Evolutionary conservation across 2,797 vertebrate species (phyloP).

Genomic region (Fundulus diaphanus): DNA sequence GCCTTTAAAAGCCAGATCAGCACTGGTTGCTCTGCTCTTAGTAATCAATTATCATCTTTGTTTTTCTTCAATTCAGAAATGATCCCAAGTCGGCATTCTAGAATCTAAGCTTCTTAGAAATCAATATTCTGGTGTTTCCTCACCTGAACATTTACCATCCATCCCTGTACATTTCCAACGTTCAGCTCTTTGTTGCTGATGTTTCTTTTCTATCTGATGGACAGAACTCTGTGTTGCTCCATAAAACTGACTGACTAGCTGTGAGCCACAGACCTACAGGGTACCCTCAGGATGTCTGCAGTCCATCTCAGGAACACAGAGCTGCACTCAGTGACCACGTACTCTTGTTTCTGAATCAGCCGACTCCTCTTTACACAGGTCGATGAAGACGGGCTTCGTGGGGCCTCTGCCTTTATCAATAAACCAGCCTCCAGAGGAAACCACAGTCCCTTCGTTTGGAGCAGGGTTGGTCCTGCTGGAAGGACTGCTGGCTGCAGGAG

Average conservation of each 20-base stretch:
- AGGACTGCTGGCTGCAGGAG: conserved; percentile 45
- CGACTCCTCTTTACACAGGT: conserved; percentile 84
- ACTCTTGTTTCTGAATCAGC: conserved; percentile 53
- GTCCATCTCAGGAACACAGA: no score
- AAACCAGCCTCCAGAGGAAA: conserved; percentile 87
- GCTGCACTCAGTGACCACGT: conserved; percentile 3
- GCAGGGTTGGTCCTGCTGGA: background rate
- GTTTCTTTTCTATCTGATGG: background rate
- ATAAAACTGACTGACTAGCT: background rate
- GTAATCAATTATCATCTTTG: no score
- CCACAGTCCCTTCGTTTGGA: conserved; percentile 24
- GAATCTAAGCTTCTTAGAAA: background rate
- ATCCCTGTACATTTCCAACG: background rate
- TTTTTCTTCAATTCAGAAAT: background rate
- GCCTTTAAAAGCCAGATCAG: no score
- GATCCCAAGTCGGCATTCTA: background rate
- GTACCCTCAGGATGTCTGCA: no score
- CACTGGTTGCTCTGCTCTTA: no score
- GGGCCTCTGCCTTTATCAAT: conserved; percentile 82
- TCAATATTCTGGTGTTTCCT: background rate
- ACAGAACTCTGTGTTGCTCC: background rate
- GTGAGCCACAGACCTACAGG: background rate
- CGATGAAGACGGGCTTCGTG: conserved; percentile 78
- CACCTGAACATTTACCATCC: background rate
- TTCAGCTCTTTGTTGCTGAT: background rate